Evolutionary conservation across 1,140 invertebrate genomes (phyloP), one percentile per base, ranked within the genome.

Genomic region (Aphis gossypii): DNA sequence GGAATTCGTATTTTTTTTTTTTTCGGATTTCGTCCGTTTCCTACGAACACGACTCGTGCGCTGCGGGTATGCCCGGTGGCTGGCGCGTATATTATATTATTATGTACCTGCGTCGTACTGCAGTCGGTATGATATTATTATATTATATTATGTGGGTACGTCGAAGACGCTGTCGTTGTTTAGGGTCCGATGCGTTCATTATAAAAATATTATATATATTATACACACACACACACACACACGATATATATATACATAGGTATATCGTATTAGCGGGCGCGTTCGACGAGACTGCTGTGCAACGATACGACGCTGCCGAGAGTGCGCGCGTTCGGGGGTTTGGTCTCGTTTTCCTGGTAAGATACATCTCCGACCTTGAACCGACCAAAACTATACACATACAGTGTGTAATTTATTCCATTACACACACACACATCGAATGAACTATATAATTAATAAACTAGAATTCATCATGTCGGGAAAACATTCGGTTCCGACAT

Each of bases 391-490:
- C 54, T 90, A 60, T 60, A 83, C 23, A 83, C 21, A 41, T 14
- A 38, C 4, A 30, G 41, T 41, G 83, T 84, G 89, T 90, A 68
- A 68, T 90, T 90, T 90, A 90, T 90, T 90, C 89, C 35, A 21
- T 35, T 46, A 60, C 46, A 54, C 21, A 54, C 1, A 54, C 0
- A 23, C 23, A 23, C 21, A 23, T 88, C 89, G 25, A 90, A 38
- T 44, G 56, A 90, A 68, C 89, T 68, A 68, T 90, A 60, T 68
- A 90, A 90, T 90, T 90, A 90, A 60, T 60, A 90, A 90, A 90
- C 54, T 68, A n/a, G 89, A 68, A 90, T 60, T 60, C 54, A 44
- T 90, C 88, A 41, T 90, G 88, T 44, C 25, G 89, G 89, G 60
- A 76, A 90, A 90, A 90, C 44, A 44, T 90, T 68, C 25, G 89